Evolutionary conservation across 2,113 vertebrate species (phyloP).

Genomic region (Ardeotis arabs): DNA sequence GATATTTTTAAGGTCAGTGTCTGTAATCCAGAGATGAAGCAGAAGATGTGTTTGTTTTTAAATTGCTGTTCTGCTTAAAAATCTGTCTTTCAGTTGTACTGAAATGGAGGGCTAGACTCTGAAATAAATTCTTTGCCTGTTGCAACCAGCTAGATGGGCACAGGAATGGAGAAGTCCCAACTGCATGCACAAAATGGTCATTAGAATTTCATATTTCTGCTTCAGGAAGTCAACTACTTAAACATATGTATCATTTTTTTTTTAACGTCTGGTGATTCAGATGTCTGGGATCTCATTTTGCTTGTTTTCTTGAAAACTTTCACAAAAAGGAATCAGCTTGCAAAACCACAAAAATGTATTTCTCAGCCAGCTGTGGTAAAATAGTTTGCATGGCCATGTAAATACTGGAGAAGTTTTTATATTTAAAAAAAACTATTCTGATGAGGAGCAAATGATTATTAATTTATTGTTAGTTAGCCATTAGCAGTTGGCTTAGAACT

Average conservation of each 20-base stretch:
- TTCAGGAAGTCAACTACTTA: slow-evolving; percentile 25
- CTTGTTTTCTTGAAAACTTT: slow-evolving; percentile 58
- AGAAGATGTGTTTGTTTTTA: slow-evolving; percentile 7
- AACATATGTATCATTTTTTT: background rate
- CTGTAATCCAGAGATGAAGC: background rate
- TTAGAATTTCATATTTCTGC: background rate
- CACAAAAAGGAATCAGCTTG: slow-evolving; percentile 41
- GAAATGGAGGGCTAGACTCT: background rate
- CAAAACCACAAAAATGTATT: slow-evolving; percentile 70
- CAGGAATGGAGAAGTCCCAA: background rate
- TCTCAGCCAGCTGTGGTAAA: slow-evolving; percentile 24
- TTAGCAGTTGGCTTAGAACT: background rate
- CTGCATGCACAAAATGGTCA: background rate
- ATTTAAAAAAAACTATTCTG: background rate
- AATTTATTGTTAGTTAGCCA: background rate
- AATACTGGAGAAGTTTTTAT: background rate
- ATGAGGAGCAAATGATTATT: background rate
- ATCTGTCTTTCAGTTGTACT: background rate
- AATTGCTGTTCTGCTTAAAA: background rate
- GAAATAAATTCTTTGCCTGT: background rate
- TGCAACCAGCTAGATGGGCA: background rate
- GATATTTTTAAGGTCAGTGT: slow-evolving; percentile 37
- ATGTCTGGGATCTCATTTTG: slow-evolving; percentile 59
- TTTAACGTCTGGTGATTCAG: slow-evolving; percentile 59
- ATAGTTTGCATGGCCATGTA: background rate